Base-by-base conservation (phyloP, 2,797 vertebrate genomes). In the Acestrorhynchus altus region DNA sequence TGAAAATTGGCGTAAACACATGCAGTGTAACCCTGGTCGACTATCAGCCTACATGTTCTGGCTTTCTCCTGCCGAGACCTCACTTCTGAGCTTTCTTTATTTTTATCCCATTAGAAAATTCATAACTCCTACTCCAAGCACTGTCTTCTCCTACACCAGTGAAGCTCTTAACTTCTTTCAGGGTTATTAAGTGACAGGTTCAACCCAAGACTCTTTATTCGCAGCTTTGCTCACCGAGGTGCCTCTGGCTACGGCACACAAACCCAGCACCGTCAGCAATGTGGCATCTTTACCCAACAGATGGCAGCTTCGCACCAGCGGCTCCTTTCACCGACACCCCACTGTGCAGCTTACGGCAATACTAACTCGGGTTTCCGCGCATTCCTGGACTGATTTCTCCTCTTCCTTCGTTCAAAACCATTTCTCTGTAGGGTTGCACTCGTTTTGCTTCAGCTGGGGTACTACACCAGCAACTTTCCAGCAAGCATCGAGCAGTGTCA, bases 31-130 rank as follows among this genome's bases (percentile, higher is more conserved):
- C 31, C 31, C 31, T 15, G 16, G 24, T 39, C 59, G 49, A 49
- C 28, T 31, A 51, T 52, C n/a, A 2, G 49, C 7, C 46, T 24
- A 8, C 31, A 51, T 52, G 40, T 24, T 63, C 44, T 73, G 56
- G n/a, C 22, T 35, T 26, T 60, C n/a, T 52, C n/a, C 8, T 20
- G 18, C n/a, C 20, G 49, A 52, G 57, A 28, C 26, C 35, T 22
- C 40, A 71, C 52, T 47, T 46, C 56, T 35, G 31, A 2, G 31
- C n/a, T 26, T 72, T 60, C 49, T 73, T 57, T 24, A 24, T 47
- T 42, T 1, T 8, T 72, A 51, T 47, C 70, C 42, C 28, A 63
- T 73, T 73, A 73, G 57, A 63, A 4, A 51, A 74, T 39, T 39
- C 15, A 22, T 63, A 35, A 35, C 31, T 35, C 31, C 31, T 52